phyloP scores from a whole-genome alignment of 2,888 invertebrate species.

The Autographa gamma region DNA sequence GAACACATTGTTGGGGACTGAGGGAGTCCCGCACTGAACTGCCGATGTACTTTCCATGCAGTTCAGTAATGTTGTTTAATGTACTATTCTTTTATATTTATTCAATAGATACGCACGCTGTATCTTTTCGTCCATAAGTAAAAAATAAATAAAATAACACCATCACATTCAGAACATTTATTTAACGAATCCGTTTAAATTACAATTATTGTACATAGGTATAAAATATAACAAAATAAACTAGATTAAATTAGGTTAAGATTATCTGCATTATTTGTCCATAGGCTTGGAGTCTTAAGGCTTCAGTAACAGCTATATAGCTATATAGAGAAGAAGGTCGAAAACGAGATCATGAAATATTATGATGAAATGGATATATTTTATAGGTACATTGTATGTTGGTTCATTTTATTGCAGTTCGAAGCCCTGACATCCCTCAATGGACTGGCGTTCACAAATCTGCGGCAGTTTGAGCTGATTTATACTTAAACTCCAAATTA shows the following conservation, averaged over 20 bases:
- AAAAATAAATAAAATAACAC: slow-evolving; percentile 23
- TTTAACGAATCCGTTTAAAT: slow-evolving; percentile 69
- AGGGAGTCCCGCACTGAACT: too few relatives aligned
- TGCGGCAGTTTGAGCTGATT: slow-evolving; percentile 21
- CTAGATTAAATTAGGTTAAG: slow-evolving; percentile 46
- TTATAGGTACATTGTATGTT: not conserved
- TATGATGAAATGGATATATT: slow-evolving; percentile 3
- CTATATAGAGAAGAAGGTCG: not conserved
- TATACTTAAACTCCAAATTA: slow-evolving; percentile 10
- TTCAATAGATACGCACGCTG: too few relatives aligned
- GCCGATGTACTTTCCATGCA: too few relatives aligned
- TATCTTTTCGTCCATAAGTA: too few relatives aligned
- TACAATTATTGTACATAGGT: slow-evolving; percentile 53
- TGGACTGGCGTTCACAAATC: not conserved
- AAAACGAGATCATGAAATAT: slow-evolving; percentile 28
- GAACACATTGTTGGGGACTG: too few relatives aligned
- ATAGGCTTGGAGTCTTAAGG: not conserved
- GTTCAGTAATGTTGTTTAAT: too few relatives aligned
- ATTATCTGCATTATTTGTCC: slow-evolving; percentile 20
- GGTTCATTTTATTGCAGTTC: not conserved
- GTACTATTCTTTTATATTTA: too few relatives aligned
- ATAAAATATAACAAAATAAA: slow-evolving; percentile 61
- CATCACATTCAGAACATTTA: slow-evolving; percentile 69
- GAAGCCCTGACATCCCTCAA: slow-evolving; percentile 2
- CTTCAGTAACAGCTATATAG: not conserved